Evolutionary conservation across 2,797 vertebrate species (phyloP), one percentile per base, ranked within the genome.

Genomic region (Myotis vivesi): DNA sequence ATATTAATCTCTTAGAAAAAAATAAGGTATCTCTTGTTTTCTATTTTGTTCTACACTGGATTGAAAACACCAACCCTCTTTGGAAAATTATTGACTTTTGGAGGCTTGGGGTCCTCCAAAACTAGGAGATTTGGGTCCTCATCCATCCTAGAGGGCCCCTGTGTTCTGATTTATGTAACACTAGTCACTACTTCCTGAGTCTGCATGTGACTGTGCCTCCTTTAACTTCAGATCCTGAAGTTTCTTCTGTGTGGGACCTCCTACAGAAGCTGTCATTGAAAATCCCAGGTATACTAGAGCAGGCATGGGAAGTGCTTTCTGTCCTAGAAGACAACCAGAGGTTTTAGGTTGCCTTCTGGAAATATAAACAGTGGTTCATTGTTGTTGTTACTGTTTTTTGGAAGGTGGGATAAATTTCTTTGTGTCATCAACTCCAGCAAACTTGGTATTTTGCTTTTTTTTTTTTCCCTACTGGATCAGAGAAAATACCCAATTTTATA

Each of bases 1-100:
- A 30, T 92, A 38, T 92, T 92, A 46, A 89, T 95, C 96, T 91
- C 87, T 96, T 71, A 94, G 92, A 96, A 97, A 92, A 89, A 73
- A 66, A 28, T 57, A 79, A 92, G 20, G 15, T 92, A 41, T 51
- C 20, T 87, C 62, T 87, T 66, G 33, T 83, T 86, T 92, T 68
- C 57, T 12, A 82, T 22, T 91, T 66, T 94, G 25, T 25, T 95
- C 55, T 46, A 76, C 3, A 12, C 22, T 90, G 36, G 51, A 69
- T 71, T 82, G 30, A 55, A 91, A 95, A 85, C 33, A 36, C 2
- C 7, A 57, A 0, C 11, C 19, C 83, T 79, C 59, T 88, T 53
- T 87, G 75, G 91, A 73, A 93, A 87, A 66, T 84, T 11, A 30
- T 0, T 68, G 44, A 8, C 22, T 88, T 72, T 57, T 81, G 44